phyloP scores from a whole-genome alignment of 2,888 invertebrate genomes.

The Aquatica leii region DNA sequence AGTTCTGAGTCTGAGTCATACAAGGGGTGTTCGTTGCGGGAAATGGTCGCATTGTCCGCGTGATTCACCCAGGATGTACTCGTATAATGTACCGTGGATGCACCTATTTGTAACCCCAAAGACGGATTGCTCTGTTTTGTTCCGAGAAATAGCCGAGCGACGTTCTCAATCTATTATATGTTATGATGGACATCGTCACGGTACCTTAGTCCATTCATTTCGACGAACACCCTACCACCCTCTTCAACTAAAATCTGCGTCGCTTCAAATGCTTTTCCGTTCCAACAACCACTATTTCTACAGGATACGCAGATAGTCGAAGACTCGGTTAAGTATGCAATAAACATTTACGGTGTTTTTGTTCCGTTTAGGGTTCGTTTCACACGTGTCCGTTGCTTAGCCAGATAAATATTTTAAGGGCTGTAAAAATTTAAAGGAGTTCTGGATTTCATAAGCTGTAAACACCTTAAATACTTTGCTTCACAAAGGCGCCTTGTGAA shows the following conservation, averaged over 20 bases:
- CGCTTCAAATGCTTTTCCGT: slow-evolving; percentile 5
- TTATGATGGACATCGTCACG: slow-evolving; percentile 48
- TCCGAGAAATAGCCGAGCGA: slow-evolving; percentile 41
- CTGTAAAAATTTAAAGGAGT: slow-evolving; percentile 39
- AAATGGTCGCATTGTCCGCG: slow-evolving; percentile 56
- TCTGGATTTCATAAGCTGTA: slow-evolving; percentile 29
- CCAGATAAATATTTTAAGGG: slow-evolving; percentile 43
- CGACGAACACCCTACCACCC: slow-evolving; percentile 18
- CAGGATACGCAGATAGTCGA: slow-evolving; percentile 30
- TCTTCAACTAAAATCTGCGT: slow-evolving; percentile 15
- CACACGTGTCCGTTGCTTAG: slow-evolving; percentile 44
- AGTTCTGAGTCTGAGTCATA: slow-evolving; percentile 42
- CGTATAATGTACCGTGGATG: slow-evolving; percentile 57
- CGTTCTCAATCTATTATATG: slow-evolving; percentile 37
- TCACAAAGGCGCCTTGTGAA: slow-evolving; percentile 27
- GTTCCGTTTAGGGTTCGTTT: slow-evolving; percentile 47
- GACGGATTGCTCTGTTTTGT: slow-evolving; percentile 51
- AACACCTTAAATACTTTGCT: slow-evolving; percentile 40
- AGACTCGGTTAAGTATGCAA: slow-evolving; percentile 46
- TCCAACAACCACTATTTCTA: slow-evolving; percentile 27
- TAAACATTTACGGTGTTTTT: slow-evolving; percentile 50
- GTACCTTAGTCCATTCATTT: slow-evolving; percentile 41
- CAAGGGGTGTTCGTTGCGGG: slow-evolving; percentile 43
- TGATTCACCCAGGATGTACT: slow-evolving; percentile 59
- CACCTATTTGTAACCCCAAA: slow-evolving; percentile 52